Conservation (phyloP, 2,797 vertebrate species). For the Cyclura pinguis region DNA sequence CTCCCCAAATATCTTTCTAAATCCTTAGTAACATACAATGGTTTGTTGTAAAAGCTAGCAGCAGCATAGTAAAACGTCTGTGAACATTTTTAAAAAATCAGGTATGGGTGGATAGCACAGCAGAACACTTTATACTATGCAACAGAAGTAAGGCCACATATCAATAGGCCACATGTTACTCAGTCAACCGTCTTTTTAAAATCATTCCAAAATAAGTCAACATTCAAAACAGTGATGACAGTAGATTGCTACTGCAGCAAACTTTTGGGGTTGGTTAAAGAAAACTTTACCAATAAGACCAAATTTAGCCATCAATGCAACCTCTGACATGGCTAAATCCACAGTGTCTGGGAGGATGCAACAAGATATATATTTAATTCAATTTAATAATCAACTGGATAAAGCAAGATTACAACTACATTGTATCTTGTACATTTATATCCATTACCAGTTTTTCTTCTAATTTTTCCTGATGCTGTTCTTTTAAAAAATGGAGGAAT, state of each 20-base stretch:
- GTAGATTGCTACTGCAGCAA: background rate
- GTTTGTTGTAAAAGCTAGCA: background rate
- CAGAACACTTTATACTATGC: background rate
- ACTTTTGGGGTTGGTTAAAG: too few species aligned
- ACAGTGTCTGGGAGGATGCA: background rate
- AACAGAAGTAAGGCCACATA: background rate
- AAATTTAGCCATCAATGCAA: background rate
- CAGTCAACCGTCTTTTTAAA: background rate
- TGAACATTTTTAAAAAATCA: background rate
- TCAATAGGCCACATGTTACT: background rate
- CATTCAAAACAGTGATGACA: background rate
- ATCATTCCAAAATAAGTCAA: background rate
- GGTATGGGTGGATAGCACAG: background rate
- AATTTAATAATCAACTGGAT: conserved; percentile 21
- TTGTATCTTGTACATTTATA: conserved; percentile 1
- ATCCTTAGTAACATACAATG: too few species aligned
- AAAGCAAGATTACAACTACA: conserved; percentile 12
- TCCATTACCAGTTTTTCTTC: conserved; percentile 57
- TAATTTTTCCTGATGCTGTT: background rate
- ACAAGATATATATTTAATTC: background rate
- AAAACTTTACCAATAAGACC: too few species aligned
- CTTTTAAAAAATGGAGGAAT: conserved; percentile 18
- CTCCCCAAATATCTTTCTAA: background rate
- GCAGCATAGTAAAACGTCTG: background rate
- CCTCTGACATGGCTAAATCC: background rate